Conservation (phyloP, 2,888 invertebrate genomes). For the Metopia argyrocephala region DNA sequence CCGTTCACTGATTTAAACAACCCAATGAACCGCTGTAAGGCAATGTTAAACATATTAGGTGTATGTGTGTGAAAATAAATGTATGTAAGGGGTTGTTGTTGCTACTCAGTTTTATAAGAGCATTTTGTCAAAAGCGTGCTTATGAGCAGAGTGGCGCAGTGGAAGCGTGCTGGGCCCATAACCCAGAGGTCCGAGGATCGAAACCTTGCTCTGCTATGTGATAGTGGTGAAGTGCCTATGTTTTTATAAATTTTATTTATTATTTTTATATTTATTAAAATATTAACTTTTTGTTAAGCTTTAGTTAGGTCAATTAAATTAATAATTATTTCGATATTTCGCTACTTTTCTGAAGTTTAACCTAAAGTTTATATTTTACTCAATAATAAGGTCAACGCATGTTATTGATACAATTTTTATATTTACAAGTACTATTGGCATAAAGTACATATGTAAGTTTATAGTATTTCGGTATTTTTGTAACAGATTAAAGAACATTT, state of each 20-base stretch:
- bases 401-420: no score
- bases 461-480: no score
- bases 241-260: not conserved
- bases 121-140: not conserved
- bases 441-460: no score
- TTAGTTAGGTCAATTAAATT: not conserved
- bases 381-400: no score
- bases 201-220: conserved; percentile 79
- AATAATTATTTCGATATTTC: no score
- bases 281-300: not conserved
- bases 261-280: not conserved
- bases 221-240: not conserved
- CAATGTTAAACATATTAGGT: not conserved
- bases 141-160: conserved; percentile 2
- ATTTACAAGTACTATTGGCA: no score
- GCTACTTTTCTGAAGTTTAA: no score
- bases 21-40: not conserved
- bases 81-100: conserved; percentile 9
- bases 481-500: no score
- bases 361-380: no score
- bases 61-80: not conserved
- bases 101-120: not conserved
- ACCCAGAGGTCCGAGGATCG: conserved; percentile 81
- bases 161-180: conserved; percentile 88
- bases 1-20: not conserved